Conservation (phyloP, 1,140 invertebrate genomes). For the Patella vulgata region DNA sequence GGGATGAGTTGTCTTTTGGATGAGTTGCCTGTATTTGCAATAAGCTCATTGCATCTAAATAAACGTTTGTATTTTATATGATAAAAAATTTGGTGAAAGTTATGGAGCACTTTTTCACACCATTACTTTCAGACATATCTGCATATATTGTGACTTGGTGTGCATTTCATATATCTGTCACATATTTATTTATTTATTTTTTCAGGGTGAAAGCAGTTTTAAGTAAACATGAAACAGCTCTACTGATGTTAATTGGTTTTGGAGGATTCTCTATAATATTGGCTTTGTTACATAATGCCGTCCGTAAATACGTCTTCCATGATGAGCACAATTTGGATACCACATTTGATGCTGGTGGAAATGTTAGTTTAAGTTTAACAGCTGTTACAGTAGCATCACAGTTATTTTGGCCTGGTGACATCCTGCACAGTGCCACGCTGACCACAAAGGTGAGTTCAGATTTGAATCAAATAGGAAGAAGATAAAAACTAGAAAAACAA, state of each 20-base stretch:
- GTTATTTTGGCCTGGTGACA: slow-evolving; percentile 51
- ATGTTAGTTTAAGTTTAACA: slow-evolving; percentile 49
- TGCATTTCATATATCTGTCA: too few species aligned
- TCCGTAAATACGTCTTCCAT: slow-evolving; percentile 55
- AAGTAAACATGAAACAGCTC: slow-evolving; percentile 43
- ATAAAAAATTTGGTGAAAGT: too few species aligned
- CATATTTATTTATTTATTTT: background rate
- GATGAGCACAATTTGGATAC: slow-evolving; percentile 58
- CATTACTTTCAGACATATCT: too few species aligned
- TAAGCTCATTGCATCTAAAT: too few species aligned
- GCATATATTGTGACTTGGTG: too few species aligned
- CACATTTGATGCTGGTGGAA: slow-evolving; percentile 64
- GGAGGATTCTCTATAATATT: slow-evolving; percentile 54
- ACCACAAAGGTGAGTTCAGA: slow-evolving; percentile 46
- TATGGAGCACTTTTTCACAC: too few species aligned
- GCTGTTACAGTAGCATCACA: slow-evolving; percentile 54
- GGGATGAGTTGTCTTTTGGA: too few species aligned
- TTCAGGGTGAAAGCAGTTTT: slow-evolving; percentile 30
- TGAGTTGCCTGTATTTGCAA: too few species aligned
- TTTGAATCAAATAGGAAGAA: too few species aligned
- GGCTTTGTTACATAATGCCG: slow-evolving; percentile 48
- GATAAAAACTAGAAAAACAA: too few species aligned
- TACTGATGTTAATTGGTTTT: slow-evolving; percentile 51
- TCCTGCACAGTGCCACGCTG: slow-evolving; percentile 51
- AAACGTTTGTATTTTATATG: too few species aligned